Conservation (phyloP, 2,113 vertebrate species). For the Columba janthina region DNA sequence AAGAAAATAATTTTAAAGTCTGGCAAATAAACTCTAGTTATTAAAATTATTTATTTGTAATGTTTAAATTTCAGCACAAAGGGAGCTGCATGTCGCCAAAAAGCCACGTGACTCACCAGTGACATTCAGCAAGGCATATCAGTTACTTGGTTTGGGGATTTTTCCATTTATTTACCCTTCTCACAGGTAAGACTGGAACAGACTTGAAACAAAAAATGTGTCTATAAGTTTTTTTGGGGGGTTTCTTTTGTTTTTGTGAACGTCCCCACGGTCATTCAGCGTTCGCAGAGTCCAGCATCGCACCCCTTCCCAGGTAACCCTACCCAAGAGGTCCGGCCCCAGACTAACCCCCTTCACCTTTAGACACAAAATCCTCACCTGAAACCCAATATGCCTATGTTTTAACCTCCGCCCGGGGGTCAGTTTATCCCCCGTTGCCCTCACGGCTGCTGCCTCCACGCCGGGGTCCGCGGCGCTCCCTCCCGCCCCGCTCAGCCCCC, state of each 20-base stretch:
- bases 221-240: background rate
- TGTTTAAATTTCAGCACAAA: background rate
- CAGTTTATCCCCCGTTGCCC: rapidly evolving
- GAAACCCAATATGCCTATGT: rapidly evolving
- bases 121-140: background rate
- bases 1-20: background rate
- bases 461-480: background rate
- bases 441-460: background rate
- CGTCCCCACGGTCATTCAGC: background rate
- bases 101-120: background rate
- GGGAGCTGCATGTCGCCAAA: background rate
- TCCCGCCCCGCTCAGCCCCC: too few species aligned
- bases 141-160: background rate
- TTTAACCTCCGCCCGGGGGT: background rate
- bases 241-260: too few species aligned
- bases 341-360: background rate
- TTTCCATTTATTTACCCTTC: background rate
- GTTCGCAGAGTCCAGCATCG: background rate
- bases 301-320: background rate
- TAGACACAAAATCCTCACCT: background rate
- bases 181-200: background rate
- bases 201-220: background rate
- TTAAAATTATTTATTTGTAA: background rate
- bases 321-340: background rate
- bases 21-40: background rate